Evolutionary conservation across 2,113 vertebrate genomes (phyloP).

Genomic region (Solenodon paradoxus): DNA sequence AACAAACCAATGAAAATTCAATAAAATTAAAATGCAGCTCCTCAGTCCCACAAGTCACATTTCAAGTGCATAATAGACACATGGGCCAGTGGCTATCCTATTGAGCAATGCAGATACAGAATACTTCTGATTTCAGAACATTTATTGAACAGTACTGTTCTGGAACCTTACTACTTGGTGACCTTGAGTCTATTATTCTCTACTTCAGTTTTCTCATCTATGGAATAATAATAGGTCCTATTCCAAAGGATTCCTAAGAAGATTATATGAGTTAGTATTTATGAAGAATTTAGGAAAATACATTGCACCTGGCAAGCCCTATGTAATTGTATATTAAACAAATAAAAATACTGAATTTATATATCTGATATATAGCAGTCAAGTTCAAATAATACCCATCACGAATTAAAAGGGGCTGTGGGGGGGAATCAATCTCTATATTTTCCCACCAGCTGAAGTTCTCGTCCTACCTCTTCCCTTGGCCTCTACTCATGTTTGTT

Average conservation of each 20-base stretch:
- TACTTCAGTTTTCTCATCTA: not conserved
- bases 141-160: not conserved
- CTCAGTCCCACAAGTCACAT: not conserved
- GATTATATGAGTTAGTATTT: not conserved
- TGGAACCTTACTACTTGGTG: not conserved
- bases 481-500: slow-evolving; percentile 49
- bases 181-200: not conserved
- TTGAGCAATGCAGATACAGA: not conserved
- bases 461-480: slow-evolving; percentile 47
- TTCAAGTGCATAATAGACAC: not conserved
- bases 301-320: not conserved
- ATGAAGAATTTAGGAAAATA: not conserved
- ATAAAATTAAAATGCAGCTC: not conserved
- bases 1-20: not conserved
- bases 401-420: not conserved
- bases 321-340: not conserved
- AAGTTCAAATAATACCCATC: not conserved
- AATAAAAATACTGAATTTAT: not conserved
- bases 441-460: slow-evolving; percentile 56
- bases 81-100: too few species aligned
- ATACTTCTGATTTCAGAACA: not conserved
- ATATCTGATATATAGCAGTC: not conserved
- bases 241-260: not conserved
- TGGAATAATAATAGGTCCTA: not conserved
- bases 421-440: not conserved